These are phyloP conservation scores for Vanessa cardui DNA, from an alignment of 2,888 invertebrate species.

Conservation along the genomic window DNA sequence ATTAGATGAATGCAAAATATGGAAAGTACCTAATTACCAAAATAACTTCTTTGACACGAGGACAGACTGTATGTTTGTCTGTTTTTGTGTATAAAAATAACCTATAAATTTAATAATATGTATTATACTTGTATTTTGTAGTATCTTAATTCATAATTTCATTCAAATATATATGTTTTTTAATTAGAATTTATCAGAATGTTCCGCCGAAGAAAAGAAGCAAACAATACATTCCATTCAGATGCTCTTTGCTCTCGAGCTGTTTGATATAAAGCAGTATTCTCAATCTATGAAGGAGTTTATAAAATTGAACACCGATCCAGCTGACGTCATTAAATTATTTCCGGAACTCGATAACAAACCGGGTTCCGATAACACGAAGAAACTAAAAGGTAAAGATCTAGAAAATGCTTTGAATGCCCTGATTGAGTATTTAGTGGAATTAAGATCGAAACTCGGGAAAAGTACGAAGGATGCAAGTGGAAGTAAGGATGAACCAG, in stretches of 20 bases:
- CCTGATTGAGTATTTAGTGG: constrained; percentile 94
- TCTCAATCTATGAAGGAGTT: constrained; percentile 96
- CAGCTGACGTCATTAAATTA: constrained; percentile 96
- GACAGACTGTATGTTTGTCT: too few relatives aligned
- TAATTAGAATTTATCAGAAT: constrained; percentile 91
- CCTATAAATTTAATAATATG: not conserved
- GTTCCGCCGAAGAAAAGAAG: constrained; percentile 89
- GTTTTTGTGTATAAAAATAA: too few relatives aligned
- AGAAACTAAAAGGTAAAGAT: constrained; percentile 90
- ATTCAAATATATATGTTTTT: constrained; percentile 2
- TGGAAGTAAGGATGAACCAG: constrained; percentile 46
- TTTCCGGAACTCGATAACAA: constrained; percentile 93
- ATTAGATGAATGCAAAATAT: too few relatives aligned
- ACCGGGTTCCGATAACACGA: constrained; percentile 50
- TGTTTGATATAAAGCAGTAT: constrained; percentile 95
- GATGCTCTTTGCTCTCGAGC: constrained; percentile 93
- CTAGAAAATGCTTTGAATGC: constrained; percentile 94
- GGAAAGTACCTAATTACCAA: too few relatives aligned
- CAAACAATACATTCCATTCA: constrained; percentile 94
- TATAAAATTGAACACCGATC: constrained; percentile 94
- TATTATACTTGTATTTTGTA: not conserved
- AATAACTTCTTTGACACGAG: too few relatives aligned
- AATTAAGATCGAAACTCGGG: constrained; percentile 85
- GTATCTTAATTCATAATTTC: not conserved
- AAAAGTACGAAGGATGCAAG: constrained; percentile 56